phyloP scores from a whole-genome alignment of 2,113 vertebrate genomes.

The Gallinago jamesoni region DNA sequence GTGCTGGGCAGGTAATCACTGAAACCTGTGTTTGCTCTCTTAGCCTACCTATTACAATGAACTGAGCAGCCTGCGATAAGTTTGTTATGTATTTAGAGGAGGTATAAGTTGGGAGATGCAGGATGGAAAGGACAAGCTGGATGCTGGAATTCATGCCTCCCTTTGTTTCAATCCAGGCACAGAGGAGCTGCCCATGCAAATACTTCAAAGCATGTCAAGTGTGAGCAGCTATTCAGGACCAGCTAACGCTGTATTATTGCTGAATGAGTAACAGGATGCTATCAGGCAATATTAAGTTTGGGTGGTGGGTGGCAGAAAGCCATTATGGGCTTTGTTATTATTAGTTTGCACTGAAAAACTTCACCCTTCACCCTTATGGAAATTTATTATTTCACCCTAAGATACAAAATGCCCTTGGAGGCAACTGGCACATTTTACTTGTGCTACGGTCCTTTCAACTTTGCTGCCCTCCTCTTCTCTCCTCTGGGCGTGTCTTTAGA shows the following conservation, averaged over 20 bases:
- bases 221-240: neutral
- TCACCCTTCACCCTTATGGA: neutral
- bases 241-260: neutral
- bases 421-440: neutral
- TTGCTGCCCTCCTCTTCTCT: neutral
- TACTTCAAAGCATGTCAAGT: neutral
- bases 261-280: neutral
- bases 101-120: neutral
- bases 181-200: neutral
- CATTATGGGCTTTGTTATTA: neutral
- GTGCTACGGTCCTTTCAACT: neutral
- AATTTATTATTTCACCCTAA: neutral
- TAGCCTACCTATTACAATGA: neutral
- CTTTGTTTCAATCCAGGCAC: neutral
- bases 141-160: neutral
- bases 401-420: neutral
- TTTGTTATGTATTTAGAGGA: neutral
- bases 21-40: neutral
- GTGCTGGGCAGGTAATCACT: neutral
- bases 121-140: neutral
- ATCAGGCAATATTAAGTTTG: neutral
- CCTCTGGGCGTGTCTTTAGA: neutral
- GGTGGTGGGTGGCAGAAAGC: neutral
- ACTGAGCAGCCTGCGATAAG: fast-evolving
- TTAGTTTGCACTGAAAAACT: neutral